Conservation (phyloP, 1,140 invertebrate genomes). For the Frieseomelitta varia region DNA sequence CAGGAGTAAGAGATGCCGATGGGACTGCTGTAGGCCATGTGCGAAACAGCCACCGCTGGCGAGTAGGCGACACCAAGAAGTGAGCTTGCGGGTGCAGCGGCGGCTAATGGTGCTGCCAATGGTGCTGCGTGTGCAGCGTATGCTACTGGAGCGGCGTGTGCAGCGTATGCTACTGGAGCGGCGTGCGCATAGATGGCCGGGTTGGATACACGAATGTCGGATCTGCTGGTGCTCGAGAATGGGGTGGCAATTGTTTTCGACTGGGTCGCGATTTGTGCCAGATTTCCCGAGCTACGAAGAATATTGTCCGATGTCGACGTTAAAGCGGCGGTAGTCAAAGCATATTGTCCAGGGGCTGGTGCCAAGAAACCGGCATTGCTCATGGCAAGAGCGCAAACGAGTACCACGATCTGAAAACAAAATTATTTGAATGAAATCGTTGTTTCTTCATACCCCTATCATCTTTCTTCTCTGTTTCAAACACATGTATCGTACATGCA, state of each 20-base stretch:
- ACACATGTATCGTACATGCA: neutral
- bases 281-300: constrained; percentile 84
- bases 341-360: constrained; percentile 42
- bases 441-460: neutral
- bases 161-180: constrained; percentile 65
- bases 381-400: constrained; percentile 77
- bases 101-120: constrained; percentile 57
- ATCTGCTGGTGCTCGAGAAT: constrained; percentile 86
- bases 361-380: constrained; percentile 74
- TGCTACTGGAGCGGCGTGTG: constrained; percentile 52
- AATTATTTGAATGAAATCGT: neutral
- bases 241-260: constrained; percentile 86
- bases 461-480: neutral
- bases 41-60: constrained; percentile 86
- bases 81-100: constrained; percentile 55
- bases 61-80: constrained; percentile 82
- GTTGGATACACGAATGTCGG: constrained; percentile 86
- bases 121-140: constrained; percentile 56
- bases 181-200: constrained; percentile 79
- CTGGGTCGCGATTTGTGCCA: constrained; percentile 85
- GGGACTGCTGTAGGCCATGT: constrained; percentile 85
- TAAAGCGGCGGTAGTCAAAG: constrained; percentile 80
- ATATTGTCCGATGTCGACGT: constrained; percentile 85
- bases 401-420: constrained; percentile 77
- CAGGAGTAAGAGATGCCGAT: constrained; percentile 81